A percentile compares a stretch with the other conserved stretches of the same genome.
These are phyloP conservation scores for Chlorops oryzae DNA, from an alignment of 1,140 invertebrate genomes.

Conservation along the genomic window DNA sequence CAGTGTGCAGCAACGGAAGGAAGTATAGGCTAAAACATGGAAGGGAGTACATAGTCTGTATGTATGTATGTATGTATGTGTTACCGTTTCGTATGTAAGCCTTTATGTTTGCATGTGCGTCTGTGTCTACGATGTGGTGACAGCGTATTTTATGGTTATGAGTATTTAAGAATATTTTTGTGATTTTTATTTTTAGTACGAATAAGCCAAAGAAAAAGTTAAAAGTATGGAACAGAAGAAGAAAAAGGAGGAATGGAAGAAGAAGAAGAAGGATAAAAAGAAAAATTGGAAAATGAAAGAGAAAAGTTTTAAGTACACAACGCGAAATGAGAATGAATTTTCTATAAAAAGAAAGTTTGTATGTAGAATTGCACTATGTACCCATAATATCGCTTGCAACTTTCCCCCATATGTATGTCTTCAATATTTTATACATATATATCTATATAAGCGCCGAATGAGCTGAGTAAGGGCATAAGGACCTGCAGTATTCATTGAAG, in stretches of 20 bases:
- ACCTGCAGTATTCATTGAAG: neutral
- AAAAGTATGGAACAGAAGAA: neutral
- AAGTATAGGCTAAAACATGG: too few relatives aligned
- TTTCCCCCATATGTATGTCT: too few relatives aligned
- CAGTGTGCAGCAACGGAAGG: too few relatives aligned
- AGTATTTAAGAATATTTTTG: too few relatives aligned
- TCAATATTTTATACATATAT: neutral
- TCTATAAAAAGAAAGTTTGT: too few relatives aligned
- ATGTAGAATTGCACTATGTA: too few relatives aligned
- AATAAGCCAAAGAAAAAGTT: neutral
- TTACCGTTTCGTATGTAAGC: neutral
- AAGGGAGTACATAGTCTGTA: too few relatives aligned
- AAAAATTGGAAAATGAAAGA: neutral
- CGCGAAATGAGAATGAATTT: too few relatives aligned
- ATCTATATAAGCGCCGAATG: neutral
- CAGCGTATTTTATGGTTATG: neutral
- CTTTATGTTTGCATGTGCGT: too few relatives aligned
- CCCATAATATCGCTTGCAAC: too few relatives aligned
- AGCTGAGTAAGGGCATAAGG: slow-evolving; percentile 1
- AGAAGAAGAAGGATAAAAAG: neutral
- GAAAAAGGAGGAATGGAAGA: neutral
- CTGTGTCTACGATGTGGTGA: neutral
- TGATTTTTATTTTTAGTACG: too few relatives aligned
- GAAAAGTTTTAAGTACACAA: too few relatives aligned
- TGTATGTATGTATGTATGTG: neutral